These are phyloP conservation scores for Amblyteles armatorius DNA, from an alignment of 2,888 invertebrate genomes.

Conservation along the genomic window DNA sequence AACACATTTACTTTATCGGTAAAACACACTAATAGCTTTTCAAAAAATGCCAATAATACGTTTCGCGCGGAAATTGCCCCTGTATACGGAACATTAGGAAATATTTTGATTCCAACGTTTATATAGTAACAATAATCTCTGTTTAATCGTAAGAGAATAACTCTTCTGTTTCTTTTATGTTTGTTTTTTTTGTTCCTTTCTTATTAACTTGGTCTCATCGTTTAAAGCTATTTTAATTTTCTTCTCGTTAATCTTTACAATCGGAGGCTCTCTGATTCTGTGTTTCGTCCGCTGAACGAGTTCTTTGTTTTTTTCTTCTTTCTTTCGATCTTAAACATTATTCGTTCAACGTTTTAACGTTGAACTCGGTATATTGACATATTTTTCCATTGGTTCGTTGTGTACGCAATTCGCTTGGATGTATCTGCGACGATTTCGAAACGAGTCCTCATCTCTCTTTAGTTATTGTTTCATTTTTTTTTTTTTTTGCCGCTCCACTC, in stretches of 20 bases:
- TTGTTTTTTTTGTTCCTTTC: constrained; percentile 15
- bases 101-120: constrained; percentile 65
- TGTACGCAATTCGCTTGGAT: constrained; percentile 26
- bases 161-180: constrained; percentile 47
- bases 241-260: constrained; percentile 13
- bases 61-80: neutral
- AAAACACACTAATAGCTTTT: constrained; percentile 56
- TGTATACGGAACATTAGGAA: constrained; percentile 41
- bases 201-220: constrained; percentile 75
- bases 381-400: constrained; percentile 55
- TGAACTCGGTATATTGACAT: constrained; percentile 46
- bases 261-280: constrained; percentile 60
- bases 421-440: constrained; percentile 8
- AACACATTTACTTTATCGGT: constrained; percentile 59
- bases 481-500: neutral
- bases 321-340: constrained; percentile 30
- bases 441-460: constrained; percentile 14
- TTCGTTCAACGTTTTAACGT: constrained; percentile 27
- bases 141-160: constrained; percentile 71
- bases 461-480: neutral
- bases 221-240: constrained; percentile 74
- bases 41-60: constrained; percentile 50
- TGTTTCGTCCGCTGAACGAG: constrained; percentile 18
- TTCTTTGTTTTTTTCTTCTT: neutral
- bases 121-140: constrained; percentile 48